phyloP scores from a whole-genome alignment of 2,113 vertebrate genomes.

The Halcyon malimbica region DNA sequence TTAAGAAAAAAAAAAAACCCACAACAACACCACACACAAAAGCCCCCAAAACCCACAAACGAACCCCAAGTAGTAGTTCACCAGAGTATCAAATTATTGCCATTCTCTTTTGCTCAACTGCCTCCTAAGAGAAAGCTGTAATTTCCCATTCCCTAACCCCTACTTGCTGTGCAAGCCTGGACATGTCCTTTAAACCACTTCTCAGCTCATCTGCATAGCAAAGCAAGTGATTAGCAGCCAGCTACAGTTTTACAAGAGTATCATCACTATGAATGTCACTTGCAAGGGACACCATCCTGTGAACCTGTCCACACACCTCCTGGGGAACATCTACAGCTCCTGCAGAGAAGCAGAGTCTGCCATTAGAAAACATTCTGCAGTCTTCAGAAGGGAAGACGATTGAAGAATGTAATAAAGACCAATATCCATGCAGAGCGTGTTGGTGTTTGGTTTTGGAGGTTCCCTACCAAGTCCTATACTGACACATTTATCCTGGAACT shows the following conservation, averaged over 20 bases:
- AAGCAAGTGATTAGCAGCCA: background rate
- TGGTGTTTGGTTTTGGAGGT: background rate
- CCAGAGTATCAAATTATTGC: background rate
- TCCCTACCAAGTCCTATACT: background rate
- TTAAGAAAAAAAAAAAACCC: background rate
- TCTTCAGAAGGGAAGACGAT: background rate
- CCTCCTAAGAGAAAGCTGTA: background rate
- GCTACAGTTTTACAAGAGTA: background rate
- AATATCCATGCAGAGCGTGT: rapidly evolving
- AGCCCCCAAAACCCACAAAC: background rate
- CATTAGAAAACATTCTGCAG: background rate
- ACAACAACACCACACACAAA: background rate
- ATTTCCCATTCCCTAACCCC: background rate
- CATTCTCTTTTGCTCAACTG: background rate
- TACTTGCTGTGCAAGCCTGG: background rate
- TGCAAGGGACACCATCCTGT: background rate
- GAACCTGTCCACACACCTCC: rapidly evolving
- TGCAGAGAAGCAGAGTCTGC: background rate
- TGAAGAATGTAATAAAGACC: rapidly evolving
- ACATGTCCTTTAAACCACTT: background rate
- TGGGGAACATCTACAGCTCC: background rate
- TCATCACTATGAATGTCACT: background rate
- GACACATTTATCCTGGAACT: background rate
- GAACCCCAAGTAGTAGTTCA: background rate
- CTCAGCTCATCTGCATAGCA: background rate